Evolutionary conservation across 2,797 vertebrate genomes (phyloP), one percentile per base, ranked within the genome.

Genomic region (Hapalemur alaotrensis): DNA sequence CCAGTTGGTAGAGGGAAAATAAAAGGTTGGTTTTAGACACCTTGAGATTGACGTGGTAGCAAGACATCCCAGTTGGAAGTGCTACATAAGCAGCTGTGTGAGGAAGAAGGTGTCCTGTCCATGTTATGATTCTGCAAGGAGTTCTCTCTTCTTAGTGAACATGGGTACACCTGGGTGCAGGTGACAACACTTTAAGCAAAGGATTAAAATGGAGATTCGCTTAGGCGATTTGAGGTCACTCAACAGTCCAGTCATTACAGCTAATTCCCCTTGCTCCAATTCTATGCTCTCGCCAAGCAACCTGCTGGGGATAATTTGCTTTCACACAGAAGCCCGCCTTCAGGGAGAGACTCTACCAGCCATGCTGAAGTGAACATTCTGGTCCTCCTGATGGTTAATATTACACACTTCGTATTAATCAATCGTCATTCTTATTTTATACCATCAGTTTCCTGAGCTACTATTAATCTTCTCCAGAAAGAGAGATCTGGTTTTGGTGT

Each of bases 211-310:
- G 32, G 61, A 93, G 76, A 82, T 48, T 80, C 75, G 61, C 43
- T 46, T 75, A 95, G 90, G 84, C 43, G 43, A 92, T 59, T 20
- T 22, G 61, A 90, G 50, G 25, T 15, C 61, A 28, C 28, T 82
- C 79, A 35, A 38, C 72, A 92, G 82, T 93, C 89, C 92, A 50
- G n/a, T 69, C 46, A 88, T 94, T 81, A 84, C 4, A 48, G 32
- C 61, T 70, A 95, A 96, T 95, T 95, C 70, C 76, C 87, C 69
- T 63, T 94, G 95, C 92, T 95, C 82, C 35, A 32, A 87, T 87
- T 89, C 75, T 65, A 81, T 9, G 10, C 76, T 95, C 76, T 95
- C 83, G 69, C 89, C 65, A 81, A 54, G 69, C 95, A 95, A 84
- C 95, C 70, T 83, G 59, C 48, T 87, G 41, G 54, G 93, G 52